These are phyloP conservation scores for Myotis daubentonii DNA, from an alignment of 2,797 vertebrate genomes.

Conservation along the genomic window DNA sequence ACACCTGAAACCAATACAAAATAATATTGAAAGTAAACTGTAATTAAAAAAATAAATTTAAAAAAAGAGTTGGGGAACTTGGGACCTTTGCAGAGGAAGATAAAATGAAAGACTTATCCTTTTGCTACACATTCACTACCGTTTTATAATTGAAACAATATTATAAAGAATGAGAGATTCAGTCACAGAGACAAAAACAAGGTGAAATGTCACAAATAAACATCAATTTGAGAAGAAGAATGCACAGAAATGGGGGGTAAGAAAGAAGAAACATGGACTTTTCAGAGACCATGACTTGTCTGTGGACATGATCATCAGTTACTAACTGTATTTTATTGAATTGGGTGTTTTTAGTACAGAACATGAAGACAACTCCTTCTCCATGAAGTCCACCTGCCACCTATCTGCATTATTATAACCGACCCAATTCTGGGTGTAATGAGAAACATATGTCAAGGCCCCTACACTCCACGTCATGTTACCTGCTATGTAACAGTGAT, in stretches of 20 bases:
- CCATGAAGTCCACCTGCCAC: neutral
- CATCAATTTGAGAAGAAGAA: neutral
- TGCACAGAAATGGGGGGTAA: neutral
- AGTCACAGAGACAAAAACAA: neutral
- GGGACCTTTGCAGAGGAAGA: neutral
- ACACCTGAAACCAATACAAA: neutral
- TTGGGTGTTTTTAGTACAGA: neutral
- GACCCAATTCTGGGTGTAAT: neutral
- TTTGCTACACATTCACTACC: neutral
- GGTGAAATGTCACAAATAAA: neutral
- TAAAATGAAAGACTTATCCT: neutral
- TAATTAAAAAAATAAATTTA: neutral
- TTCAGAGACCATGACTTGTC: neutral
- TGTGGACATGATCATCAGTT: neutral
- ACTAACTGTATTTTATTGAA: neutral
- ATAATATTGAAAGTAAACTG: neutral
- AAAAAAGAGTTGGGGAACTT: neutral
- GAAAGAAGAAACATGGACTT: neutral
- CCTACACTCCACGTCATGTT: neutral
- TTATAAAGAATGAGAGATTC: neutral
- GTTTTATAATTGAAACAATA: neutral
- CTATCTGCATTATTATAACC: neutral
- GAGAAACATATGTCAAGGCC: neutral
- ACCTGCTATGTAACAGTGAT: too few relatives aligned
- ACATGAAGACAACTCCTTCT: neutral